Percentiles rank a stretch among this genome's conserved stretches.
Evolutionary conservation across 2,888 invertebrate species (phyloP).

Genomic region (Nemurella pictetii): DNA sequence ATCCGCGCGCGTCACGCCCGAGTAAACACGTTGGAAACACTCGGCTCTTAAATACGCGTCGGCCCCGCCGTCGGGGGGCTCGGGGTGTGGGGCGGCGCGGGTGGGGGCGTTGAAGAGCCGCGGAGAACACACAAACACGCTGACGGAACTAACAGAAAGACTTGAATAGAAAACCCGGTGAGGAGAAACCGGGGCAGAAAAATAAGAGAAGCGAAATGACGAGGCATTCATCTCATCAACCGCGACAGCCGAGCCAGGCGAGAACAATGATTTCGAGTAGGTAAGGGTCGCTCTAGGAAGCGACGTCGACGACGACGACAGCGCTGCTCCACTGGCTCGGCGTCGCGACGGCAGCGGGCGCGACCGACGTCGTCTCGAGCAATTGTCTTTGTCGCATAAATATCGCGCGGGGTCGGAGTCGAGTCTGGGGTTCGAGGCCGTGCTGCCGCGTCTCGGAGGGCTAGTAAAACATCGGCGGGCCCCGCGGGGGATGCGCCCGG

Average conservation of each 20-base stretch:
- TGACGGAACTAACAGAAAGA: no score
- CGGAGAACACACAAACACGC: no score
- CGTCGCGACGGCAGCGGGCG: no score
- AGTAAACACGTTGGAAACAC: slow-evolving; percentile 7
- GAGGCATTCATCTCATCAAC: slow-evolving; percentile 5
- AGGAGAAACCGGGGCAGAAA: neutral
- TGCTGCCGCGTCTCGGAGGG: neutral
- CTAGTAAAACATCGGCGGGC: slow-evolving; percentile 20
- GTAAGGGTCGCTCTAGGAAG: neutral
- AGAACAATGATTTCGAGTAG: slow-evolving; percentile 4
- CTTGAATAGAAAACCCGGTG: neutral
- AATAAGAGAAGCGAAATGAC: neutral
- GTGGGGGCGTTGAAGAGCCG: no score
- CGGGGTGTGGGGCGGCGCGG: no score
- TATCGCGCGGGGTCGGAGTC: slow-evolving; percentile 1
- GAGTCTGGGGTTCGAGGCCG: neutral
- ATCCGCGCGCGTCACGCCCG: slow-evolving; percentile 11
- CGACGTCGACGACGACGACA: neutral
- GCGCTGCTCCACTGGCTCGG: neutral
- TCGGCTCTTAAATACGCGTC: neutral
- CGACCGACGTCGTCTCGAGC: no score
- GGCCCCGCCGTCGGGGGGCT: neutral
- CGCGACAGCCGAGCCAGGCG: neutral
- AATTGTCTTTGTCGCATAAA: slow-evolving; percentile 27
- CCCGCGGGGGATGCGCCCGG: neutral